Evolutionary conservation across 1,140 invertebrate genomes (phyloP), one percentile per base, ranked within the genome.

Genomic region (Cyclina sinensis): DNA sequence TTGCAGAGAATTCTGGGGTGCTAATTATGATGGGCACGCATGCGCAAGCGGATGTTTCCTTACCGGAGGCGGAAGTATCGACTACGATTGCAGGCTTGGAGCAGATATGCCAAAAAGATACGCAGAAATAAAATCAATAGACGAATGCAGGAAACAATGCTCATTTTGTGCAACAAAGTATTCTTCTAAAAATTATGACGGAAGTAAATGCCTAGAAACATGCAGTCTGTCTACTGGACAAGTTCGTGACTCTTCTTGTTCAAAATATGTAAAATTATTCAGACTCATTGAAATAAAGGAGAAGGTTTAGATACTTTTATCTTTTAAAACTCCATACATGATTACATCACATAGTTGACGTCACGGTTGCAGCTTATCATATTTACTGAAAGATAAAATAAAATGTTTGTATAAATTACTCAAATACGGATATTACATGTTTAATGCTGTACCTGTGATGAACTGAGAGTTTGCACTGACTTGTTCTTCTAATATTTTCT

Each of bases 1-100:
- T 12, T 74, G 70, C n/a, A 46, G 21, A 48, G 70, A 74, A 48
- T 27, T 74, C 37, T 74, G 70, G 70, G 70, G 70, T 24, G 24
- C 16, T 18, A 21, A n/a, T 5, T 74, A 74, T 43, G 70, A 74
- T 24, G 70, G 70, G 14, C n/a, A 39, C 37, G 70, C 70, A 46
- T 74, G 70, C 39, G 70, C 70, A 46, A 39, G 11, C 18, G 39
- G 39, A n/a, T 74, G 70, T 48, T 43, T 43, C 9, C n/a, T 43
- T 11, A 43, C 70, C 11, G 18, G 48, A n/a, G 70, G 70, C 9
- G 39, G 16, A 74, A 74, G 70, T 48, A 74, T 74, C 1, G 70
- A 74, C 70, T 18, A 43, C 2, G 39, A 39, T 14, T 74, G 70
- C 39, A 74, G 57, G 27, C 57, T 74, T 39, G 65, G 65, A 37